These are phyloP conservation scores for Sminthurides aquaticus DNA, from an alignment of 2,888 invertebrate genomes.

Conservation along the genomic window DNA sequence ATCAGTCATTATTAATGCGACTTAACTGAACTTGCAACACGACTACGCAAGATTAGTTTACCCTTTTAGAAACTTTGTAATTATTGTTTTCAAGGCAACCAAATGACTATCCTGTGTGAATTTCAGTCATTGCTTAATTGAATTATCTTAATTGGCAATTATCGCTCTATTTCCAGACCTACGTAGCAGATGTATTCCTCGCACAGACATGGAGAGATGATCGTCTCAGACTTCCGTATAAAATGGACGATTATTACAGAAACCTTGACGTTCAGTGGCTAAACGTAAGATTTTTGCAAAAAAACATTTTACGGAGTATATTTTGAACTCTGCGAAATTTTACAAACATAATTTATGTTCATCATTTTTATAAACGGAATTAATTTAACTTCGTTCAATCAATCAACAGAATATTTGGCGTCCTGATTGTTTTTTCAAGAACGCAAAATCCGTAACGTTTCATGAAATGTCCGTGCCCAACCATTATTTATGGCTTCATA, in stretches of 20 bases:
- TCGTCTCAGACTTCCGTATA: conserved; percentile 77
- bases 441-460: conserved; percentile 84
- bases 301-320: background rate
- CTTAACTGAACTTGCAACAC: too few species aligned
- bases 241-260: conserved; percentile 85
- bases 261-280: conserved; percentile 84
- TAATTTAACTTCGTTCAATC: too few species aligned
- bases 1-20: background rate
- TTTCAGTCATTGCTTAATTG: too few species aligned
- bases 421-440: conserved; percentile 88
- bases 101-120: too few species aligned
- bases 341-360: too few species aligned
- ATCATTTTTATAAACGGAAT: too few species aligned
- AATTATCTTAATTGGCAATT: background rate
- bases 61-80: too few species aligned
- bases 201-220: conserved; percentile 90
- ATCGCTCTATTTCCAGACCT: conserved; percentile 59
- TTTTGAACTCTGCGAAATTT: background rate
- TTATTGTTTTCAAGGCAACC: too few species aligned
- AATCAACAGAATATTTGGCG: conserved; percentile 73
- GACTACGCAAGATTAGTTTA: too few species aligned
- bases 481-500: conserved; percentile 84
- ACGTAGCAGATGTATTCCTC: conserved; percentile 84
- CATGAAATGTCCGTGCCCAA: conserved; percentile 93
- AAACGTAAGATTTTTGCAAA: conserved; percentile 31